A percentile compares a stretch with the other conserved stretches of the same genome.
Conservation (phyloP, 2,113 vertebrate genomes). For the Melospiza melodia region DNA sequence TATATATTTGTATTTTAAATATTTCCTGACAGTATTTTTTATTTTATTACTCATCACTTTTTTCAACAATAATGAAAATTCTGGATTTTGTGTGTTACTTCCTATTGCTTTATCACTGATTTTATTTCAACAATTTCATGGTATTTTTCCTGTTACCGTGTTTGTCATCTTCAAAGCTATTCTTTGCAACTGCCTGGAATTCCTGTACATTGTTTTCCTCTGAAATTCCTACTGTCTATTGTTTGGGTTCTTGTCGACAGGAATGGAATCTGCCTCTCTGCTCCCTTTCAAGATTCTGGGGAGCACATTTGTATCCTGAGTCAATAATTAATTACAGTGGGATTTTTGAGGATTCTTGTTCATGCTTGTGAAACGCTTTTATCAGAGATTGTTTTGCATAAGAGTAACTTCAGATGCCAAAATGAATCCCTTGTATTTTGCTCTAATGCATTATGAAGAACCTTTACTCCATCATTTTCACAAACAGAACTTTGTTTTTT, state of each 20-base stretch:
- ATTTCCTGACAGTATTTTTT: not conserved
- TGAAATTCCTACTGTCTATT: not conserved
- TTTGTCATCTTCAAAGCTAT: not conserved
- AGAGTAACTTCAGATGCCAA: not conserved
- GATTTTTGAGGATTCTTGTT: not conserved
- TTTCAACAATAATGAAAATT: not conserved
- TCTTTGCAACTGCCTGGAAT: not conserved
- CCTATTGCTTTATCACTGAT: not conserved
- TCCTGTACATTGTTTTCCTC: not conserved
- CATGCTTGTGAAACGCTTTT: not conserved
- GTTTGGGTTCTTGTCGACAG: not conserved
- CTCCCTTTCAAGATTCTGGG: not conserved
- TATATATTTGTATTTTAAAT: not conserved
- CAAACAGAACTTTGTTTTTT: not conserved
- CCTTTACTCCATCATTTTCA: not conserved
- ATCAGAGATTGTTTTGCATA: not conserved
- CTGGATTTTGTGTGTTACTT: not conserved
- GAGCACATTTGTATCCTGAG: not conserved
- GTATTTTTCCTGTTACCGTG: not conserved
- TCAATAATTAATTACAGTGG: not conserved
- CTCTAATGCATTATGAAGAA: not conserved
- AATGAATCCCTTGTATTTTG: not conserved
- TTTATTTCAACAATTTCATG: not conserved
- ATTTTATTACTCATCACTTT: not conserved
- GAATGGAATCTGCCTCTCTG: not conserved